Conservation (phyloP, 2,888 invertebrate genomes). For the Lysandra coridon region DNA sequence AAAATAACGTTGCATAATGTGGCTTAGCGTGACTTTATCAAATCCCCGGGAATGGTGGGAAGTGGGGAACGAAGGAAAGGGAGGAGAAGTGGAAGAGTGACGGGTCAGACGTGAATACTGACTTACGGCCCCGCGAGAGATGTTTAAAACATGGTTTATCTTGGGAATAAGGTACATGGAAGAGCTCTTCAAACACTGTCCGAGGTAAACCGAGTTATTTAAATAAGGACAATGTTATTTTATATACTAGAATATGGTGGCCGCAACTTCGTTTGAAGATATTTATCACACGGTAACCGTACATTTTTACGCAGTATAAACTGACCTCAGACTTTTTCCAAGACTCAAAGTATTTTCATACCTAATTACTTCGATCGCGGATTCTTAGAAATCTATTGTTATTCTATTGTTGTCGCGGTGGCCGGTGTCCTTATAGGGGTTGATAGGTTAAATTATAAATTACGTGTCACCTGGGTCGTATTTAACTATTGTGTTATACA, state of each 20-base stretch:
- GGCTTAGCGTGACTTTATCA: not conserved
- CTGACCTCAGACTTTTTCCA: no score
- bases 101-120: conserved; percentile 11
- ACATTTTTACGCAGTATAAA: not conserved
- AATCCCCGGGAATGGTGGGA: not conserved
- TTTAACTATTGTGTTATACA: no score
- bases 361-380: no score
- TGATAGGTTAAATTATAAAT: no score
- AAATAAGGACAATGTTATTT: not conserved
- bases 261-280: not conserved
- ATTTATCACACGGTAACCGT: not conserved
- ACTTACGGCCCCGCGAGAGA: conserved; percentile 11
- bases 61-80: not conserved
- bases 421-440: no score
- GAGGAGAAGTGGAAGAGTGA: not conserved
- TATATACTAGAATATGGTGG: not conserved
- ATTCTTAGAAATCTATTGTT: no score
- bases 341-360: no score
- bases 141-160: conserved; percentile 14
- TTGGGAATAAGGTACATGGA: conserved; percentile 1
- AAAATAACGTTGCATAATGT: conserved; percentile 6
- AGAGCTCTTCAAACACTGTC: conserved; percentile 2
- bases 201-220: not conserved
- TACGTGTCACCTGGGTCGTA: no score
- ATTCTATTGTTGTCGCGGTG: no score